phyloP scores from a whole-genome alignment of 2,888 invertebrate species.

The Hofmannophila pseudospretella region DNA sequence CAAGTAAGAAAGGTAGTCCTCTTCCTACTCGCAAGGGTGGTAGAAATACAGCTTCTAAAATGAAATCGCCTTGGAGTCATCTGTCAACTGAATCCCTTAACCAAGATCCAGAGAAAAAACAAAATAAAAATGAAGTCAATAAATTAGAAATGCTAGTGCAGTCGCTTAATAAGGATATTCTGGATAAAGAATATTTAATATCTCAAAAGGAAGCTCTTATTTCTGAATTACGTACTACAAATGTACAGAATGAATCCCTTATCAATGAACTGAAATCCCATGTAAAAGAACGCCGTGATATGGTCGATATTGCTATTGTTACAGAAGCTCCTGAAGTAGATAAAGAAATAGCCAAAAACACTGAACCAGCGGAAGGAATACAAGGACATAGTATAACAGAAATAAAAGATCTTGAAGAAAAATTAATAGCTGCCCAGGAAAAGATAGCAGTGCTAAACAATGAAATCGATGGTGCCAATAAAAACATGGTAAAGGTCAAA shows the following conservation, averaged over 20 bases:
- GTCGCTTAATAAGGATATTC: slow-evolving; percentile 66
- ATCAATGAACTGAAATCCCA: slow-evolving; percentile 28
- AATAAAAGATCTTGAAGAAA: slow-evolving; percentile 53
- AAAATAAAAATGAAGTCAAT: slow-evolving; percentile 45
- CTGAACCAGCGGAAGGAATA: not conserved
- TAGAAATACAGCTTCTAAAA: slow-evolving; percentile 58
- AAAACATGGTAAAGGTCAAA: slow-evolving; percentile 86
- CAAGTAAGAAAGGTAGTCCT: slow-evolving; percentile 58
- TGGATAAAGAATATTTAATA: slow-evolving; percentile 63
- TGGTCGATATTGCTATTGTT: slow-evolving; percentile 38
- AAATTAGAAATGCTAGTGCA: slow-evolving; percentile 60
- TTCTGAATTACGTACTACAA: slow-evolving; percentile 37
- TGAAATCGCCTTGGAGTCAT: slow-evolving; percentile 68
- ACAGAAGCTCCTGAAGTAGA: slow-evolving; percentile 30
- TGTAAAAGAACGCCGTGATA: slow-evolving; percentile 17
- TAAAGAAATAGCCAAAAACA: not conserved
- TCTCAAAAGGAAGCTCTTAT: slow-evolving; percentile 68
- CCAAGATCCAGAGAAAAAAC: slow-evolving; percentile 59
- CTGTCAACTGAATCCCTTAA: slow-evolving; percentile 54
- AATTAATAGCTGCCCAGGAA: slow-evolving; percentile 58
- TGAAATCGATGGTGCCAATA: slow-evolving; percentile 86
- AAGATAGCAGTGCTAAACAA: slow-evolving; percentile 78
- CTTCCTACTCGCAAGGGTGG: slow-evolving; percentile 57
- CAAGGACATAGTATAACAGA: slow-evolving; percentile 1
- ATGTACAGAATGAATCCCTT: slow-evolving; percentile 22